Percentiles rank a stretch among this genome's conserved stretches.
Conservation (phyloP, 1,140 invertebrate species). For the Trypoxylus dichotomus region DNA sequence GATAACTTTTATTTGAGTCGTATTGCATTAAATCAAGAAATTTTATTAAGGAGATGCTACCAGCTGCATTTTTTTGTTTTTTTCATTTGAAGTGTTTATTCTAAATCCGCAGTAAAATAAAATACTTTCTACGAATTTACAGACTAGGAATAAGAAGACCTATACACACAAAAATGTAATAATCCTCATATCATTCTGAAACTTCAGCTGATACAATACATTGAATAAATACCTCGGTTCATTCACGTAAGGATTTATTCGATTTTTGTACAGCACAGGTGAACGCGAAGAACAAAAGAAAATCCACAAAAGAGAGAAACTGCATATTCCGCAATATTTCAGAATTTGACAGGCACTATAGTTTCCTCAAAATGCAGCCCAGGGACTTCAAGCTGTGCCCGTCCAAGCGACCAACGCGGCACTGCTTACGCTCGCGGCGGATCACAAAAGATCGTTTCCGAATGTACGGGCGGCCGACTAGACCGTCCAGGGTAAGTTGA, state of each 20-base stretch:
- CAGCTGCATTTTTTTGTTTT: too few species aligned
- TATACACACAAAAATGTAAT: too few species aligned
- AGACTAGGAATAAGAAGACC: too few species aligned
- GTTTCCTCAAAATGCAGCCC: constrained; percentile 46
- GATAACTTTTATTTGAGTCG: too few species aligned
- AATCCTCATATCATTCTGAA: not conserved
- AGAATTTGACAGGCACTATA: constrained; percentile 47
- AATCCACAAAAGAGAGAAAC: constrained; percentile 37
- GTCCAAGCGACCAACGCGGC: constrained; percentile 24
- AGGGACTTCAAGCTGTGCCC: constrained; percentile 39
- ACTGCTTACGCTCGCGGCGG: not conserved
- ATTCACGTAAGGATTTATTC: not conserved
- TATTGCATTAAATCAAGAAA: too few species aligned
- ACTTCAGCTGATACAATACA: not conserved
- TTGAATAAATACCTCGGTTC: not conserved
- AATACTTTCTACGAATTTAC: too few species aligned
- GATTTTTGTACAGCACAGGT: not conserved
- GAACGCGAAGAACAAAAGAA: constrained; percentile 32
- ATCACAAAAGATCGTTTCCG: constrained; percentile 35
- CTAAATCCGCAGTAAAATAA: too few species aligned
- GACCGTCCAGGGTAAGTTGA: constrained; percentile 46
- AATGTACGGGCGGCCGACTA: constrained; percentile 32
- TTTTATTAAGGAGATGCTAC: too few species aligned
- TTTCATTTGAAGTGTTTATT: too few species aligned
- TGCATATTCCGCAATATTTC: constrained; percentile 46